Base-by-base conservation (phyloP, 2,888 invertebrate genomes). In the Pachymerium ferrugineum region DNA sequence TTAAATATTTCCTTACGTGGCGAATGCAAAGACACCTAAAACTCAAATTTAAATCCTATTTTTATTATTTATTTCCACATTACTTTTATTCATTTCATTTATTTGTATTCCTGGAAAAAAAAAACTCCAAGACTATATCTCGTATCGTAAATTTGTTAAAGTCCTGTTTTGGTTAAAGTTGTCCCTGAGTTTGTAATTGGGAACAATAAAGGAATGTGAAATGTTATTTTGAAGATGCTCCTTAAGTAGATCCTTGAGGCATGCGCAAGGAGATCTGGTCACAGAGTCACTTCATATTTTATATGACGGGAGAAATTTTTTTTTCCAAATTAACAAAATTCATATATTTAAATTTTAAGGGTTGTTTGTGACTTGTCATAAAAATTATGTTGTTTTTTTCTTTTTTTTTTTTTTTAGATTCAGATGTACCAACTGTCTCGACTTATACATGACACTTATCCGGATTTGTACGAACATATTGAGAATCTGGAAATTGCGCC, bases 401-500 rank as follows among this genome's bases (percentile, higher is more conserved):
- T 35, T 35, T 35, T 35, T 35, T 35, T 35, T 1, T 14, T 35
- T 35, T 35, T 16, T 38, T 38, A 86, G 84, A 83, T 89, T 28
- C 89, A 93, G 85, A 85, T 98, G 77, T 98, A 97, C 84, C 97
- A 97, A 82, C 84, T 97, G 28, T 96, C 96, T 0, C 88, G 97
- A 10, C 85, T 97, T 10, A 86, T 97, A 1, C 93, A 94, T 77
- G 97, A 98, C 78, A 80, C 80, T 72, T 80, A 83, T 77, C 79
- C 91, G 0, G 92, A 93, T 74, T 85, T 97, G 47, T 94, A 96
- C 83, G 87, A 89, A 4, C 95, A 95, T 83, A 87, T 97, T 77
- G 85, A 86, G 77, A 78, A 79, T 54, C 88, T 95, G 80, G 97
- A 97, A 83, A 93, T 97, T 5, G 90, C 93, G 0, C 96, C 97